Evolutionary conservation across 2,113 vertebrate species (phyloP).

Genomic region (Clarias gariepinus): DNA sequence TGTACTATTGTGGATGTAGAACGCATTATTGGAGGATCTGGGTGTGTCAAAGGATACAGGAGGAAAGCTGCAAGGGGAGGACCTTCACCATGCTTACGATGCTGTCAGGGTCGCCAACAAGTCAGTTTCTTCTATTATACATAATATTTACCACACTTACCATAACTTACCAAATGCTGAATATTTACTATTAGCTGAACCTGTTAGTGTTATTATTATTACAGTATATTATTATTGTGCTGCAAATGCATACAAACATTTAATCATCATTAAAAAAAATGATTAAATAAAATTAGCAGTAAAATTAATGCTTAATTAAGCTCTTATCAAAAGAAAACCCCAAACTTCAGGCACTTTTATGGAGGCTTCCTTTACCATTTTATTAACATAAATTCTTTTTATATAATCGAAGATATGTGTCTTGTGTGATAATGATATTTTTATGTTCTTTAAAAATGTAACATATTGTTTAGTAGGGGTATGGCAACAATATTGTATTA

Average conservation of each 20-base stretch:
- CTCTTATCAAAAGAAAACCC: background rate
- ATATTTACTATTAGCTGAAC: background rate
- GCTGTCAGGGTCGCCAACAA: constrained; percentile 76
- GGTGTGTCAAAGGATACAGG: constrained; percentile 67
- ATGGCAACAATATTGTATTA: background rate
- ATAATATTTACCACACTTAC: background rate
- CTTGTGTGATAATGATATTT: background rate
- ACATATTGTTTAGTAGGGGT: background rate
- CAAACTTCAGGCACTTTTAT: background rate
- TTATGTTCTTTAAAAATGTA: background rate
- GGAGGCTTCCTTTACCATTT: background rate
- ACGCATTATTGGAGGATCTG: constrained; percentile 67
- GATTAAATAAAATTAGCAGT: no score
- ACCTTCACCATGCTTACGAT: constrained; percentile 71
- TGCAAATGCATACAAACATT: background rate
- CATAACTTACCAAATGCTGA: background rate
- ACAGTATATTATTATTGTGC: background rate
- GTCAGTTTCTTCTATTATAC: constrained; percentile 62
- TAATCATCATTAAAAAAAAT: background rate
- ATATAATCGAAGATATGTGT: background rate
- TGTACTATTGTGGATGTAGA: constrained; percentile 42
- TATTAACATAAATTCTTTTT: background rate
- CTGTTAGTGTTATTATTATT: background rate
- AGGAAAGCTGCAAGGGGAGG: constrained; percentile 66
- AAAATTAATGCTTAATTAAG: background rate